Evolutionary conservation across 2,888 invertebrate genomes (phyloP).

Genomic region (Erynnis tages): DNA sequence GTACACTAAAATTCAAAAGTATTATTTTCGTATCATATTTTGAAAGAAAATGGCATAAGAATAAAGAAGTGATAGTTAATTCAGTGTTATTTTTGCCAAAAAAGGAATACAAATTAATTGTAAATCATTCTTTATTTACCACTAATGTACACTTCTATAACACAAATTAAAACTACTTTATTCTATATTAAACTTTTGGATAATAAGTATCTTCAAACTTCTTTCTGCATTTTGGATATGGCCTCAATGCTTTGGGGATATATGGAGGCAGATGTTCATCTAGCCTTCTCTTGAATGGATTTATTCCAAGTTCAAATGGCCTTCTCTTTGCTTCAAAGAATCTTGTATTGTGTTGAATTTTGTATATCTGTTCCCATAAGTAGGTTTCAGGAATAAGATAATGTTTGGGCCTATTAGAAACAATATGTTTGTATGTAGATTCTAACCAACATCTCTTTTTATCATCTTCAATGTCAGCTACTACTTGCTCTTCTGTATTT

Average conservation of each 20-base stretch:
- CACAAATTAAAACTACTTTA: not conserved
- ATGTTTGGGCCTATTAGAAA: slow-evolving; percentile 85
- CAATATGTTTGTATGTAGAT: slow-evolving; percentile 84
- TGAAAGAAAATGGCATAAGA: too few species aligned
- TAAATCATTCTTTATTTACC: too few species aligned
- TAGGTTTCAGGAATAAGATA: slow-evolving; percentile 85
- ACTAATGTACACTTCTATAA: too few species aligned
- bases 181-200: slow-evolving; percentile 68
- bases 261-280: slow-evolving; percentile 86
- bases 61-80: too few species aligned
- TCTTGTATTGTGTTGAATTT: slow-evolving; percentile 85
- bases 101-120: too few species aligned
- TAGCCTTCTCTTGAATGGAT: slow-evolving; percentile 83
- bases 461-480: slow-evolving; percentile 86
- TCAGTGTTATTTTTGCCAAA: too few species aligned
- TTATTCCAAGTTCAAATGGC: slow-evolving; percentile 84
- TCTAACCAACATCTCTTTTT: slow-evolving; percentile 87
- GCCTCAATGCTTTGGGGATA: slow-evolving; percentile 85
- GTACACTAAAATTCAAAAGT: too few species aligned
- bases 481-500: slow-evolving; percentile 73
- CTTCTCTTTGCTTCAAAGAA: slow-evolving; percentile 85
- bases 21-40: too few species aligned
- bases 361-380: slow-evolving; percentile 92
- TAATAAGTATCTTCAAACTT: slow-evolving; percentile 86
- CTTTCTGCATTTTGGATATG: slow-evolving; percentile 82